Conservation (phyloP, 1,140 invertebrate species). For the Luehdorfia chinensis region DNA sequence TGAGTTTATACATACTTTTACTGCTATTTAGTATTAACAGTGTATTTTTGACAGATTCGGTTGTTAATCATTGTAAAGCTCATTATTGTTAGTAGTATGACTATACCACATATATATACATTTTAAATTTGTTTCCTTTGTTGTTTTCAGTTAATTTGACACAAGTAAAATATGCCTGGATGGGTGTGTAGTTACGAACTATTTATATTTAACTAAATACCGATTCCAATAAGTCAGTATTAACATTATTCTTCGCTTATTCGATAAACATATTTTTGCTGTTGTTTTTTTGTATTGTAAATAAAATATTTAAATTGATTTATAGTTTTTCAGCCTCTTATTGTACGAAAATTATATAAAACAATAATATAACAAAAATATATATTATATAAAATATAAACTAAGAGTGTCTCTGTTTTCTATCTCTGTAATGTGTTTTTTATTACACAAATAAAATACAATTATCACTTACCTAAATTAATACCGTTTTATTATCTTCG, state of each 20-base stretch:
- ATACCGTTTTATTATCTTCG: too few species aligned
- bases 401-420: too few species aligned
- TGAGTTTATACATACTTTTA: too few species aligned
- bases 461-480: too few species aligned
- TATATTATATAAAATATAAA: too few species aligned
- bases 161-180: constrained; percentile 58
- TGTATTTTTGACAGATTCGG: not conserved
- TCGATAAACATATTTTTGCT: constrained; percentile 15
- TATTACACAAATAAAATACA: too few species aligned
- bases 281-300: constrained; percentile 31
- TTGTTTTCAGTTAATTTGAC: constrained; percentile 73
- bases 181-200: constrained; percentile 62
- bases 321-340: constrained; percentile 31
- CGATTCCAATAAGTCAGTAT: constrained; percentile 33
- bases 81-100: not conserved
- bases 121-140: constrained; percentile 57
- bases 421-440: too few species aligned
- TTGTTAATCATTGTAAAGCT: not conserved
- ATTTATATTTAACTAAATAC: constrained; percentile 28
- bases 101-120: constrained; percentile 20
- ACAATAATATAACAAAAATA: not conserved
- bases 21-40: too few species aligned
- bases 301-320: constrained; percentile 29
- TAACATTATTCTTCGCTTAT: constrained; percentile 28
- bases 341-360: not conserved